Conservation (phyloP, 2,113 vertebrate species). For the Megaceryle torquata region DNA sequence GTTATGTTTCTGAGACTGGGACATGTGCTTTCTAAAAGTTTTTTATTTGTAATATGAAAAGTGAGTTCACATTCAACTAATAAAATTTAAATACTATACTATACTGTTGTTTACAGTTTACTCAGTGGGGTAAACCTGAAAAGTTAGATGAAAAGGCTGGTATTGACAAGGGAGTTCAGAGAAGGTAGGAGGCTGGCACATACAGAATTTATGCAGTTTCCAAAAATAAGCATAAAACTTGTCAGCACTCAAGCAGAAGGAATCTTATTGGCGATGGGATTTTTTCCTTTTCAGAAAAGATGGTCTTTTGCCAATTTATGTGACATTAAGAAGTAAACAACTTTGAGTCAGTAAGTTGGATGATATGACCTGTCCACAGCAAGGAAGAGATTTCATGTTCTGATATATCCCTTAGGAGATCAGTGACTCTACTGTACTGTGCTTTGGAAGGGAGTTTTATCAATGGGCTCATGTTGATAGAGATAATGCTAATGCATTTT, state of each 20-base stretch:
- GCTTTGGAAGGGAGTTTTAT: background rate
- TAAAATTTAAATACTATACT: accelerated
- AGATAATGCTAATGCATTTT: background rate
- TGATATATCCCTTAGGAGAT: background rate
- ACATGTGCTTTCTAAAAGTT: background rate
- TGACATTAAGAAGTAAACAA: background rate
- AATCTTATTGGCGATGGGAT: too few species aligned
- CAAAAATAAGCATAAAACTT: background rate
- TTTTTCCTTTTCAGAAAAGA: background rate
- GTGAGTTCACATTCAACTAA: background rate
- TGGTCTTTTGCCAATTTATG: background rate
- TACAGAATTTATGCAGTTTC: background rate
- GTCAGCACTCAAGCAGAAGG: background rate
- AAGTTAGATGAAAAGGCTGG: background rate
- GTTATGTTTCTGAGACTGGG: background rate
- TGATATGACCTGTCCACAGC: background rate
- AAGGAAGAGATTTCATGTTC: background rate
- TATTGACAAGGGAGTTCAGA: background rate
- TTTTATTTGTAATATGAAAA: background rate
- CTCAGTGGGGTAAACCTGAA: background rate
- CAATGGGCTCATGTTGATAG: background rate
- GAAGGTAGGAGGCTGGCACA: background rate
- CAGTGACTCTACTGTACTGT: background rate
- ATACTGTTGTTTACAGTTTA: background rate
- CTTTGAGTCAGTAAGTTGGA: background rate